phyloP scores from a whole-genome alignment of 1,140 invertebrate genomes.

The Calosoma granatense region DNA sequence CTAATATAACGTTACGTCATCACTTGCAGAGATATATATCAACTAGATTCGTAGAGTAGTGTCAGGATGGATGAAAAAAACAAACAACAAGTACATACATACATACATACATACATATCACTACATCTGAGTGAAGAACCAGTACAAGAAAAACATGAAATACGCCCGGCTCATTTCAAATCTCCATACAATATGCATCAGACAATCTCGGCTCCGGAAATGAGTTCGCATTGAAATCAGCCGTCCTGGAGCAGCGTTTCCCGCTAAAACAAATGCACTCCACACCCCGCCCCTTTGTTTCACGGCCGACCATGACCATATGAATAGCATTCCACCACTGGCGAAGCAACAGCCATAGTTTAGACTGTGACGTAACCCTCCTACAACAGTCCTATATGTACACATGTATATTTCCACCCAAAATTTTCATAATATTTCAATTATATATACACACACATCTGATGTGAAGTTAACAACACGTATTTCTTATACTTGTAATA shows the following conservation, averaged over 20 bases:
- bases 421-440: too few relatives aligned
- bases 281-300: background rate
- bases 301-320: background rate
- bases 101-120: background rate
- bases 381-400: background rate
- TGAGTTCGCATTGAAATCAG: slow-evolving; percentile 26
- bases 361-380: background rate
- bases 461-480: too few relatives aligned
- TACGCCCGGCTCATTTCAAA: background rate
- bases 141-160: background rate
- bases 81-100: background rate
- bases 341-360: background rate
- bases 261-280: background rate
- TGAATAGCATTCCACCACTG: background rate
- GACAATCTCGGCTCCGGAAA: slow-evolving; percentile 25
- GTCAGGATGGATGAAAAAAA: background rate
- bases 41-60: background rate
- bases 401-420: too few relatives aligned
- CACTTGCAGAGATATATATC: too few relatives aligned
- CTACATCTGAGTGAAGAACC: background rate
- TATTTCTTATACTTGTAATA: too few relatives aligned
- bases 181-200: slow-evolving; percentile 25
- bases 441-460: too few relatives aligned
- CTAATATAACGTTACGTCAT: too few relatives aligned
- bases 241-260: background rate